Evolutionary conservation across 1,140 invertebrate genomes (phyloP), one percentile per base, ranked within the genome.

Genomic region (Antheraea mylitta): DNA sequence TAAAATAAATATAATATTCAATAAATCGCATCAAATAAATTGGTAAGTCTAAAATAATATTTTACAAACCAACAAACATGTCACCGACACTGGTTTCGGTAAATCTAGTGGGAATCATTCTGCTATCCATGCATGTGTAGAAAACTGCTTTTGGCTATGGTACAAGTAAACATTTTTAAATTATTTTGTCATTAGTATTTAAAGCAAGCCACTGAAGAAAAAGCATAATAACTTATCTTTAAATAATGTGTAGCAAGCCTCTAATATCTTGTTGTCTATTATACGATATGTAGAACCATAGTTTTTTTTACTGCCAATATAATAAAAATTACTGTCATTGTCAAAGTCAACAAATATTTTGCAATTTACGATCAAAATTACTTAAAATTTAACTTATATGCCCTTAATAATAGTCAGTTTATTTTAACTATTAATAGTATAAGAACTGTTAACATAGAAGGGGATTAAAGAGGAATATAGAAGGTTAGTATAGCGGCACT

Each of bases 91-190:
- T 96, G 67, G 97, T 98, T 93, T 98, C 96, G 48, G 98, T 98
- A 92, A 99, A 99, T 86, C 97, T 94, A 70, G 98, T 98, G 19
- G 98, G 97, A 77, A 99, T 96, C 96, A 99, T 98, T 93, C 98
- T 94, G 90, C 97, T 98, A 93, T 99, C 98, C 96, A 99, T 99
- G 92, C 98, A 99, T 18, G 98, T 98, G 91, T 99, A 98, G 92
- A 99, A 98, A 69, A 99, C 96, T 72, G 98, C 97, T 94, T 98
- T 98, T 8, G 98, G 98, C 97, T 99, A 90, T 78, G 94, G 92
- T 75, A 66, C 60, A 66, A 71, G 45, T 69, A 53, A 16, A 64
- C 19, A 66, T 8, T 48, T 36, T 45, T 30, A 68, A 9, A 22
- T 36, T 22, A 66, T 22, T 53, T 9, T 22, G 13, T 53, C 13